Percentiles rank a stretch among this genome's conserved stretches.
phyloP scores from a whole-genome alignment of 2,113 vertebrate species.

The Psilopsiagon aymara region DNA sequence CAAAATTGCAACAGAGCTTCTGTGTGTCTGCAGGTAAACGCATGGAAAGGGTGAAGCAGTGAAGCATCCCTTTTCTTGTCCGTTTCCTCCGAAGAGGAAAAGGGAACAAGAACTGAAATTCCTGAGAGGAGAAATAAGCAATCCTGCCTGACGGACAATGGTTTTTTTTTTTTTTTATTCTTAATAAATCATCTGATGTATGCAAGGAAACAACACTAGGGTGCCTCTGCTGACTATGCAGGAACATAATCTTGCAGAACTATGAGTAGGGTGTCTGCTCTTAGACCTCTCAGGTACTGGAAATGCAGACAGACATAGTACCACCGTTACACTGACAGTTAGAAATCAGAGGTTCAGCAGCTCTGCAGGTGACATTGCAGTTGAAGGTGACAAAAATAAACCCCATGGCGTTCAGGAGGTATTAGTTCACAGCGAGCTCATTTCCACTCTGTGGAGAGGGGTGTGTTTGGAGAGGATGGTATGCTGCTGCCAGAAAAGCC shows the following conservation, averaged over 20 bases:
- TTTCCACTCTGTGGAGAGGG: neutral
- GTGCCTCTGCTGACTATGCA: neutral
- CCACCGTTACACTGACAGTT: rapidly evolving
- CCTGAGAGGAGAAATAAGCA: neutral
- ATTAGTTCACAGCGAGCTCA: neutral
- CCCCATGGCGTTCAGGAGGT: rapidly evolving
- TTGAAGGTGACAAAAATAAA: neutral
- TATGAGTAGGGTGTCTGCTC: neutral
- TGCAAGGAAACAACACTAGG: neutral
- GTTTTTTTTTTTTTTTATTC: neutral
- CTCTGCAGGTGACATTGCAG: neutral
- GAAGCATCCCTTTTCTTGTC: neutral
- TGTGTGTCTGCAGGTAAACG: neutral
- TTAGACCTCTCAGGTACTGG: neutral
- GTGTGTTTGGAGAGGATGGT: neutral
- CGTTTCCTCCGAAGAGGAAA: neutral
- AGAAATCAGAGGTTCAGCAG: neutral
- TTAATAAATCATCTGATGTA: neutral
- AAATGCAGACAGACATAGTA: neutral
- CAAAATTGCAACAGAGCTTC: neutral
- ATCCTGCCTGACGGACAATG: neutral
- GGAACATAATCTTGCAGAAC: neutral
- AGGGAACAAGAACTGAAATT: neutral
- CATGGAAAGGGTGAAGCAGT: neutral
- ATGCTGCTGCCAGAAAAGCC: neutral